Evolutionary conservation across 2,113 vertebrate species (phyloP).

Genomic region (Microcebus lehilahytsara): DNA sequence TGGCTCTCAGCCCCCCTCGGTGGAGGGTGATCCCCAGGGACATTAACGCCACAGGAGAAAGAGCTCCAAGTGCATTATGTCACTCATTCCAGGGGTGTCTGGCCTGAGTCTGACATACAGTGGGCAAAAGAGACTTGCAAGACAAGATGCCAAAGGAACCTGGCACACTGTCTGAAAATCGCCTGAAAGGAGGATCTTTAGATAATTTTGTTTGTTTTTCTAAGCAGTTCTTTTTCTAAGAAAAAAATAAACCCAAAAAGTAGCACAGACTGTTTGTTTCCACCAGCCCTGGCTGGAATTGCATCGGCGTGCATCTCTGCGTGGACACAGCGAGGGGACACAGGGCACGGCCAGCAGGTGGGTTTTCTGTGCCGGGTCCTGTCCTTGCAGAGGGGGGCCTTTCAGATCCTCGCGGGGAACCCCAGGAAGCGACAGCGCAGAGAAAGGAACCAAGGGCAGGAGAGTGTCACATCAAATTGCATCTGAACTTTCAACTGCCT

Average conservation of each 20-base stretch:
- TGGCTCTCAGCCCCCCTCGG: fast-evolving
- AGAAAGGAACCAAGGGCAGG: constrained; percentile 9
- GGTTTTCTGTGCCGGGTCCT: not conserved
- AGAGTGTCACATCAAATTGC: constrained; percentile 61
- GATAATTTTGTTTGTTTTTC: not conserved
- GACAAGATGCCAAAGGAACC: not conserved
- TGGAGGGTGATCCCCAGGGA: not conserved
- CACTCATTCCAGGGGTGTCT: not conserved
- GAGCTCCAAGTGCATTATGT: not conserved
- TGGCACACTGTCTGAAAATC: not conserved
- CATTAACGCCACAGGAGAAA: not conserved
- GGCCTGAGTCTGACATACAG: not conserved
- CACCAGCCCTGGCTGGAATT: not conserved
- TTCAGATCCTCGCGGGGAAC: not conserved
- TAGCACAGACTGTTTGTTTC: not conserved
- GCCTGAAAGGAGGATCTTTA: not conserved
- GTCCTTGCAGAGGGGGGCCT: not conserved
- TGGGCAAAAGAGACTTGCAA: not conserved
- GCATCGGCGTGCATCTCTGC: not conserved
- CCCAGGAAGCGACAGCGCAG: not conserved
- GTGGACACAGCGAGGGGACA: fast-evolving
- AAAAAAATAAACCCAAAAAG: not conserved
- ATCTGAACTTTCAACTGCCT: constrained; percentile 61
- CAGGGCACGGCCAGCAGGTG: not conserved
- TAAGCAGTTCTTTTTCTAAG: not conserved